A percentile compares a stretch with the other conserved stretches of the same genome.
phyloP scores from a whole-genome alignment of 2,888 invertebrate genomes.

The Microctonus aethiopoides region DNA sequence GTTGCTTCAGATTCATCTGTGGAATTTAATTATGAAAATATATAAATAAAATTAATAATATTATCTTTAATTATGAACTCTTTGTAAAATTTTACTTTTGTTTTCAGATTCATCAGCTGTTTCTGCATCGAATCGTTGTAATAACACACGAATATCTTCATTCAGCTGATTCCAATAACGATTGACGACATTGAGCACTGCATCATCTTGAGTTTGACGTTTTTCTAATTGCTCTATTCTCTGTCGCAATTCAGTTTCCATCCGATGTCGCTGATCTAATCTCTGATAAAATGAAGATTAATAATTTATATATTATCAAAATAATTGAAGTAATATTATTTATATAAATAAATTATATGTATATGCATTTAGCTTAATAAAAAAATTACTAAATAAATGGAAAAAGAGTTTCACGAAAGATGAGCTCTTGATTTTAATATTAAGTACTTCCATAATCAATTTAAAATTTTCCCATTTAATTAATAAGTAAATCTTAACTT shows the following conservation, averaged over 20 bases:
- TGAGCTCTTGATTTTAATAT: too few relatives aligned
- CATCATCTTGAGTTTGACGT: constrained; percentile 96
- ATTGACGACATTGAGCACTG: constrained; percentile 96
- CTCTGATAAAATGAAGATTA: constrained; percentile 69
- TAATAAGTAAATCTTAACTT: too few relatives aligned
- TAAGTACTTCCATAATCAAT: too few relatives aligned
- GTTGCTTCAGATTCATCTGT: constrained; percentile 95
- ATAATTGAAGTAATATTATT: not conserved
- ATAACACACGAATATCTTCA: constrained; percentile 93
- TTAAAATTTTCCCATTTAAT: too few relatives aligned
- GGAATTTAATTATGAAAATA: constrained; percentile 47
- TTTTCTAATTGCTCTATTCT: constrained; percentile 94
- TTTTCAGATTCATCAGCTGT: constrained; percentile 96
- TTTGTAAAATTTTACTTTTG: constrained; percentile 75
- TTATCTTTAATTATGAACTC: not conserved
- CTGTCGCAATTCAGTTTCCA: constrained; percentile 88
- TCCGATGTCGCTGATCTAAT: constrained; percentile 90
- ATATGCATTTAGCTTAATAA: not conserved
- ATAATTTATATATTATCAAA: not conserved
- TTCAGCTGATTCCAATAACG: constrained; percentile 97
- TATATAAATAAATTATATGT: not conserved
- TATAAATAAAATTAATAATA: not conserved
- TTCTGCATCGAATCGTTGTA: constrained; percentile 97
- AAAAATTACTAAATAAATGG: too few relatives aligned
- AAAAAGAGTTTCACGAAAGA: too few relatives aligned